Evolutionary conservation across 2,113 vertebrate genomes (phyloP), one percentile per base, ranked within the genome.

Genomic region (Lepus timidus): DNA sequence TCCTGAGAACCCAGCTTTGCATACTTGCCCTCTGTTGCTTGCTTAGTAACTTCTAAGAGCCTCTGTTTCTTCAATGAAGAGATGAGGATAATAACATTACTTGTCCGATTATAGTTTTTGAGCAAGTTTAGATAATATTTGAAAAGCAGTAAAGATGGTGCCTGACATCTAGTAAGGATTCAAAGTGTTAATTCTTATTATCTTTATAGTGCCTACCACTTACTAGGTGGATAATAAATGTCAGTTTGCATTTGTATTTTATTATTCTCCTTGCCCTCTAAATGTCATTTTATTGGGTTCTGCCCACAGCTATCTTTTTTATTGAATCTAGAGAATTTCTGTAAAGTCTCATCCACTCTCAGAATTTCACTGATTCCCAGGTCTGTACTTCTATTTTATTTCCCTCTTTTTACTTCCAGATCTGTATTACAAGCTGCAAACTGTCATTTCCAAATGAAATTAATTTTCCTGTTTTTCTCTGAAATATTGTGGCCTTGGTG

Each of bases 161-260:
- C 13, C 36, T 76, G 61, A 52, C 7, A 58, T 75, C 29, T 68
- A 80, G 23, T 33, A 74, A 76, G 5, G 55, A 10, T 6, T 70
- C 52, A 58, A 79, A 23, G 5, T 76, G 9, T 64, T 93, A 62
- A 13, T 22, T 80, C 13, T 73, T 82, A 36, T 67, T 88, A 85
- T 62, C n/a, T 61, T 92, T 86, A 22, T 10, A 68, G 52, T 36
- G 19, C 31, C 82, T 73, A 11, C 5, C 58, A 84, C 14, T 64
- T 61, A 95, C 75, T 14, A 61, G 29, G 7, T 81, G 1, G 51
- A 31, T 58, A 33, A 85, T 39, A 88, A 76, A 92, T 75, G 27
- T 64, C 74, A 70, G 9, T 78, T 91, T 94, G 4, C 16, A 49
- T 73, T 81, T 62, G 6, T 51, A 73, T 61, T 85, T 94, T 88